Base-by-base conservation (phyloP, 1,140 invertebrate species). In the Thalassaphorura encarpata region DNA sequence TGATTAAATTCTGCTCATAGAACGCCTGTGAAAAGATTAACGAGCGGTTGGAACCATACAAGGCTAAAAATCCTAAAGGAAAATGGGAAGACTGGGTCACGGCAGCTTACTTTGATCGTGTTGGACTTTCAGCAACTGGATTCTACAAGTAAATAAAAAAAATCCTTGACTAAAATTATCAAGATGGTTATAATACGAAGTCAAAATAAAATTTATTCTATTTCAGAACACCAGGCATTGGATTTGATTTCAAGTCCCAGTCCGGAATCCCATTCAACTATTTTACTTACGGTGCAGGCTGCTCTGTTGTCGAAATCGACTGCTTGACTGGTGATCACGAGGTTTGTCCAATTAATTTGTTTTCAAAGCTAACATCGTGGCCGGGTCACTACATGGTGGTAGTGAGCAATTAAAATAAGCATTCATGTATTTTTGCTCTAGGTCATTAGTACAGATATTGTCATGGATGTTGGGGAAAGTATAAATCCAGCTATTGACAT, bases 401-500 rank as follows among this genome's bases (percentile, higher is more conserved):
- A 19, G 1, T n/a, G 27, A 29, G 26, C 13, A 28, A 16, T 15
- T 8, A 21, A 28, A 43, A 15, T 43, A 19, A 3, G 23, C 33
- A 43, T 55, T 54, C 24, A 31, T 45, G n/a, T 8, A 26, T 1
- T 43, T 54, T 29, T 23, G 26, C 42, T 19, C 42, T 62, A 83
- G 82, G 83, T 95, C 6, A 67, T 91, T 42, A 78, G 83, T 68
- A 87, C 86, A 2, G 88, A 97, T 66, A 96, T 97, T 64, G 89
- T 97, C 0, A 96, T 96, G 92, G 93, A 97, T 73, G 76, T 96
- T 49, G 86, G 86, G 19, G 81, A 88, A 55, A 94, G 89, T 74
- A 72, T 97, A 27, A 97, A 97, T 75, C 92, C 92, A 24, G 90
- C 91, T 0, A 92, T 97, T 64, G 93, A 97, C 66, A 88, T 97